Base-by-base conservation (phyloP, 1,140 invertebrate species). In the Drosophila parabipectinata region DNA sequence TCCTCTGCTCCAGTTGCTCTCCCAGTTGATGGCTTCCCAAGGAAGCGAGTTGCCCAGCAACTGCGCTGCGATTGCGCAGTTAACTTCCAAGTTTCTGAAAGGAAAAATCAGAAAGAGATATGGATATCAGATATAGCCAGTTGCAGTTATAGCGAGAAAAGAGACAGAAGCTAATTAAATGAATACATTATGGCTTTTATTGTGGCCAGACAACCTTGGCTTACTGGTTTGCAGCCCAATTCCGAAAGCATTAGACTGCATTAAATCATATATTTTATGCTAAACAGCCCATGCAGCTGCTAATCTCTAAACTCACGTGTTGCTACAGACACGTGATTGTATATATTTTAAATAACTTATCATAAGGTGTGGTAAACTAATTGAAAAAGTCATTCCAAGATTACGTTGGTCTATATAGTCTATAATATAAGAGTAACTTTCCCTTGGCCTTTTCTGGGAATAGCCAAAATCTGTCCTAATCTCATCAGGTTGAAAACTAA, bases 11-110 rank as follows among this genome's bases (percentile, higher is more conserved):
- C 47, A 39, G 10, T 14, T 48, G 47, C 52, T 26, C 66, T 44
- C 37, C 37, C 32, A 30, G 52, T 78, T 72, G 61, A n/a, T 64
- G 56, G 69, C 74, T 47, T 47, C 44, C 44, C 7, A 18, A 12
- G 44, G 44, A 47, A 47, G 44, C 41, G 5, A 18, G 41, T 44
- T 44, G 41, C 41, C 10, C 8, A 18, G 41, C 44, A 24, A 21
- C 82, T 73, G 30, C 50, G 34, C 30, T 56, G 39, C 18, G 44
- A 21, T 9, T 47, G 44, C 44, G 44, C 44, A 62, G 58, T 72
- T 83, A 37, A 26, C 56, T 77, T 53, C 74, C 44, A 47, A 34
- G 56, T 68, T 30, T 57, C 83, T 87, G 71, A 15, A 82, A 88
- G n/a, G 10, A 5, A 45, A 21, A 59, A 26, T 18, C n/a, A 72